phyloP scores from a whole-genome alignment of 37 sponge, comb jelly and placozoan species.

The Halichondria panicea region DNA sequence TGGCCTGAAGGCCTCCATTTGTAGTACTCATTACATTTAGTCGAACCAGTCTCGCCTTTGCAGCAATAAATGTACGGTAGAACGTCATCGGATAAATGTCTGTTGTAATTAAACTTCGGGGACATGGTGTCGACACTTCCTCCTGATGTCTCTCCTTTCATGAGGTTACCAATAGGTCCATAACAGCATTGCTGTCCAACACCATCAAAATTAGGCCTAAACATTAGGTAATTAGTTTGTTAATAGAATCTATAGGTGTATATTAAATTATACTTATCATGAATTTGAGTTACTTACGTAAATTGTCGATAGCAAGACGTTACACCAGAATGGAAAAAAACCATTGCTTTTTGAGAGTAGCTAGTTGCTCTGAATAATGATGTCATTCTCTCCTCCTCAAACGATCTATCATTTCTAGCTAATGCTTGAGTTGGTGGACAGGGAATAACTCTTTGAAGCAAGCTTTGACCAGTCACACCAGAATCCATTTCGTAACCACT shows the following conservation, averaged over 20 bases:
- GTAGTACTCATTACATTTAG: constrained; percentile 25
- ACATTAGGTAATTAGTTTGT: no score
- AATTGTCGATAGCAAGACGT: constrained; percentile 14
- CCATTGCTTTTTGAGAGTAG: not conserved
- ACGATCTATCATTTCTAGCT: not conserved
- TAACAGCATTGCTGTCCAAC: constrained; percentile 48
- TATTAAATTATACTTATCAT: no score
- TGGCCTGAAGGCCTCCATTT: constrained; percentile 28
- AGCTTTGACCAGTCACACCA: not conserved
- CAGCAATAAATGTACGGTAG: constrained; percentile 31
- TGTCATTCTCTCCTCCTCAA: not conserved
- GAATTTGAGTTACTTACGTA: not conserved
- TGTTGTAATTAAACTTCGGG: not conserved
- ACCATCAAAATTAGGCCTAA: not conserved
- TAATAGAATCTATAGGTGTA: no score
- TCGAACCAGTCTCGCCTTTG: not conserved
- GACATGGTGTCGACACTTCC: constrained; percentile 39
- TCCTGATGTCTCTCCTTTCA: constrained; percentile 1
- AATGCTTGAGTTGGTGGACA: constrained; percentile 19
- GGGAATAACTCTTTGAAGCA: not conserved
- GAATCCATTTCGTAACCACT: not conserved
- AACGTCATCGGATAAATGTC: constrained; percentile 33
- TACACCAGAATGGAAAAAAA: constrained; percentile 18
- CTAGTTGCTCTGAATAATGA: not conserved
- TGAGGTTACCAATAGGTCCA: constrained; percentile 16